Base-by-base conservation (phyloP, 2,113 vertebrate species). In the Lophotis ruficrista region DNA sequence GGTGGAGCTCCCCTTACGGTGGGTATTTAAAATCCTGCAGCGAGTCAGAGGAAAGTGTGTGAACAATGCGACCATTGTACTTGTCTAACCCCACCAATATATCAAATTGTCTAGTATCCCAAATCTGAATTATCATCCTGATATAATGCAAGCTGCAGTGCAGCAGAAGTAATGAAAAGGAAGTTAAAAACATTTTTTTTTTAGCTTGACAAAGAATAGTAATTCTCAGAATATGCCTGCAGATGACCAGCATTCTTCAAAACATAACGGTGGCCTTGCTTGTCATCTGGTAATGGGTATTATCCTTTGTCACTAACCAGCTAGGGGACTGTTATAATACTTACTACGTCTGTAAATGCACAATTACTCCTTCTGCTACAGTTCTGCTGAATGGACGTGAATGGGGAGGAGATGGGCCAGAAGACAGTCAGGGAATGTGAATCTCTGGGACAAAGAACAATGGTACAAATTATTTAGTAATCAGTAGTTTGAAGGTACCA, bases 51-150 rank as follows among this genome's bases (percentile, higher is more conserved):
- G 83, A 80, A 75, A 94, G 72, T 50, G 68, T 69, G 61, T 78
- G 92, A 93, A 91, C 89, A 90, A 89, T 78, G 66, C 51, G 69
- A 86, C 73, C 83, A 37, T 89, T 95, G 84, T 93, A 60, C n/a
- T 86, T 3, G 1, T 87, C 81, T 92, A 78, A 64, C 75, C 18
- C 64, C 22, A 60, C 60, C 75, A 61, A 75, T 50, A n/a, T 82
- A 87, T 81, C 75, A 58, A 23, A 54, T 79, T 27, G 21, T 93
- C 50, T 68, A 31, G 17, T 68, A 41, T 72, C 47, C 65, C 72
- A 88, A 65, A 58, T 84, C 33, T 83, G 89, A 90, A 19, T 87
- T 86, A 33, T 57, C 31, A 31, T 79, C 91, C 70, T 0, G 2
- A 23, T 75, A 35, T 37, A 91, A 72, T 57, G 24, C 33, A 82